Percentiles rank a stretch among this genome's conserved stretches.
phyloP scores from a whole-genome alignment of 2,113 vertebrate genomes.

The Caloenas nicobarica region DNA sequence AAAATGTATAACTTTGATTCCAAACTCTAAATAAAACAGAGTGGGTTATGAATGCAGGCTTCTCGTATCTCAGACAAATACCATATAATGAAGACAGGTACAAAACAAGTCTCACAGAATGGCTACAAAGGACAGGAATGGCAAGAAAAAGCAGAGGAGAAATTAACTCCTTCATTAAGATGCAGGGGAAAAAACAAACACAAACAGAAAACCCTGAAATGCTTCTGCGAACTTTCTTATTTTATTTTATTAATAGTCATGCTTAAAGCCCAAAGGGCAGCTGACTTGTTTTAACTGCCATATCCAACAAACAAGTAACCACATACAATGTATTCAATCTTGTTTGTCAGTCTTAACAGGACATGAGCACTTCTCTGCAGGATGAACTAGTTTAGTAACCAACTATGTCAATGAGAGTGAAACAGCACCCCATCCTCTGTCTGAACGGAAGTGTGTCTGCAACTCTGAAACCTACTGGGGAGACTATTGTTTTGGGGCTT shows the following conservation, averaged over 20 bases:
- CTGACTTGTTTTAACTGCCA: neutral
- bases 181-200: neutral
- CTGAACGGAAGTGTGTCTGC: neutral
- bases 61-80: neutral
- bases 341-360: neutral
- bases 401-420: neutral
- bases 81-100: neutral
- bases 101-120: neutral
- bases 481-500: neutral
- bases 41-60: neutral
- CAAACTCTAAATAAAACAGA: neutral
- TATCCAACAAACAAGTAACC: neutral
- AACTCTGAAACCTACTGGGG: neutral
- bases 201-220: neutral
- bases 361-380: neutral
- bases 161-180: neutral
- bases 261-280: neutral
- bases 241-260: neutral
- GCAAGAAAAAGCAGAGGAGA: neutral
- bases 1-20: neutral
- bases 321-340: neutral
- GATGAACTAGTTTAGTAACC: neutral
- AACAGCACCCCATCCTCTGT: neutral
- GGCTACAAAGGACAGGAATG: neutral
- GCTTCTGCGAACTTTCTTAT: neutral